These are phyloP conservation scores for Xylophagus ater DNA, from an alignment of 2,888 invertebrate species.

Conservation along the genomic window DNA sequence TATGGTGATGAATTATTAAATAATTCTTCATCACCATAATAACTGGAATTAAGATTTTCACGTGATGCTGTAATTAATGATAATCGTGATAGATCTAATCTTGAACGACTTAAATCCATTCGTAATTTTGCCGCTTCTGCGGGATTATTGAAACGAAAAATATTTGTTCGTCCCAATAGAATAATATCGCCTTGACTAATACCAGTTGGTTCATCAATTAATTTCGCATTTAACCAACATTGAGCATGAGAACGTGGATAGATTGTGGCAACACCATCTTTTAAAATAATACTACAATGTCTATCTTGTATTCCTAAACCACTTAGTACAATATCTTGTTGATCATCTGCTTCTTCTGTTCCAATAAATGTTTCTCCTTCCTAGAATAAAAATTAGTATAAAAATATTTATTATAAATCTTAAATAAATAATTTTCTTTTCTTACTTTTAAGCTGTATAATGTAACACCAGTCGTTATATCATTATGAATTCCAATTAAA, in stretches of 20 bases:
- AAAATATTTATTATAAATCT: background rate
- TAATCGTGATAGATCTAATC: constrained; percentile 65
- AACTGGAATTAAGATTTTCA: constrained; percentile 48
- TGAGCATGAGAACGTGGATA: constrained; percentile 60
- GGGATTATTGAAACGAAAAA: constrained; percentile 83
- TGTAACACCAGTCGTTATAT: constrained; percentile 83
- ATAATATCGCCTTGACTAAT: constrained; percentile 74
- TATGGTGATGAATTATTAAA: constrained; percentile 26
- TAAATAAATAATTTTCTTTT: background rate
- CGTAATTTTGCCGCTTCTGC: constrained; percentile 75
- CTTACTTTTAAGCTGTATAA: constrained; percentile 73
- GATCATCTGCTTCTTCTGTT: constrained; percentile 51
- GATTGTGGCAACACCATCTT: constrained; percentile 61
- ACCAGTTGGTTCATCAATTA: constrained; percentile 64
- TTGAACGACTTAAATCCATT: constrained; percentile 58
- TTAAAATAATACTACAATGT: constrained; percentile 64
- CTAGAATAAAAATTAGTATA: constrained; percentile 33
- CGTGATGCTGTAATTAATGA: constrained; percentile 65
- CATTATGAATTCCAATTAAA: constrained; percentile 84
- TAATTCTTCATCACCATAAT: constrained; percentile 32
- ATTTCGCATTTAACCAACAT: constrained; percentile 74
- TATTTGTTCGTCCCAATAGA: constrained; percentile 63
- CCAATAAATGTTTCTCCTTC: constrained; percentile 82
- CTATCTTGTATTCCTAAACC: constrained; percentile 67
- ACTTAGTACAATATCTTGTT: constrained; percentile 65